Evolutionary conservation across 1,140 invertebrate genomes (phyloP), one percentile per base, ranked within the genome.

Genomic region (Apis florea): DNA sequence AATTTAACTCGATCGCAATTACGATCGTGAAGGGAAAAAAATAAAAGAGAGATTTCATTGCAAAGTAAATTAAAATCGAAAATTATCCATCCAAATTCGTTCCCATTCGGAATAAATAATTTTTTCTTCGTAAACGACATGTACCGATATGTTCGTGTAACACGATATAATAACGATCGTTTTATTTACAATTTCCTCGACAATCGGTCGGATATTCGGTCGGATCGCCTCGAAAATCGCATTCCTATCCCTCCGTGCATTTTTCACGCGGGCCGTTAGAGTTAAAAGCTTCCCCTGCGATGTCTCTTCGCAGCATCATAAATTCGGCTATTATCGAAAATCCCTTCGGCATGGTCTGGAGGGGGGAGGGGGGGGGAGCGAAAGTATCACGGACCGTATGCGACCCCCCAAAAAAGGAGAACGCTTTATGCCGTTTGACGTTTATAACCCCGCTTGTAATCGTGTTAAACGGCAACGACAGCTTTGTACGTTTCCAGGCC

Each of bases 261-360:
- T 73, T 73, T 59, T 73, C 70, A 73, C 47, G 15, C 70, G 21
- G 6, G n/a, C 13, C 15, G 21, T 51, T 31, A 72, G 24, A n/a
- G 83, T 40, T 79, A 75, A 76, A 82, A 84, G 83, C 79, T n/a
- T 4, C 10, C 5, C 64, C 49, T 21, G 71, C 21, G 13, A 31
- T 64, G 47, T 56, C 67, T 75, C 53, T 76, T 59, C 31, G 51
- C 40, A n/a, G 12, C 79, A 9, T 40, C 40, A 67, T 84, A 84
- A 84, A 84, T 84, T 84, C 53, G 47, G 72, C 47, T 84, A 82
- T 84, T 84, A 84, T 84, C 67, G 79, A 76, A 82, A 76, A 84
- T 82, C 79, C 79, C 40, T 75, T 69, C 26, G 69, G n/a, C 51
- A 17, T 26, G 59, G 26, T 26, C 26, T 17, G 26, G 24, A 31